Percentiles rank a stretch among this genome's conserved stretches.
phyloP scores from a whole-genome alignment of 2,113 vertebrate genomes.

The Pipa parva region DNA sequence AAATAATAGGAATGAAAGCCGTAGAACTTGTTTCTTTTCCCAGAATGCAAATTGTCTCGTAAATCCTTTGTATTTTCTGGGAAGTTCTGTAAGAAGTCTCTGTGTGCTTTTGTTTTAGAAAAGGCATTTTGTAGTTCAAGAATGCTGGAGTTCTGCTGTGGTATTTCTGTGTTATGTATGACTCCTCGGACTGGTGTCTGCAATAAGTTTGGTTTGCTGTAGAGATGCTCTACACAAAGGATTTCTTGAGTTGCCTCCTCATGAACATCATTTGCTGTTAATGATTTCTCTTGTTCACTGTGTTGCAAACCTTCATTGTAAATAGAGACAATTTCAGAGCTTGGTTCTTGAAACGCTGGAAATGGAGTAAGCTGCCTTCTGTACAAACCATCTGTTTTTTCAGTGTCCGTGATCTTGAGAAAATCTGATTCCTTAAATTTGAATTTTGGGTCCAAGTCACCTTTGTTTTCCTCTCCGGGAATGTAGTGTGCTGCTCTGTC shows the following conservation, averaged over 20 bases:
- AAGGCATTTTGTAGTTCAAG: slow-evolving; percentile 66
- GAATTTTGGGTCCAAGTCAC: background rate
- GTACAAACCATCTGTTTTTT: slow-evolving; percentile 51
- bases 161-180: slow-evolving; percentile 42
- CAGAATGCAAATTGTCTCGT: slow-evolving; percentile 56
- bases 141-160: slow-evolving; percentile 44
- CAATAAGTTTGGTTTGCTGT: background rate
- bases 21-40: slow-evolving; percentile 66
- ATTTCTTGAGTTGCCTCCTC: slow-evolving; percentile 19
- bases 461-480: background rate
- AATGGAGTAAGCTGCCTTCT: slow-evolving; percentile 44
- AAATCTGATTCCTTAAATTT: slow-evolving; percentile 8
- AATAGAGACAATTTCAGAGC: slow-evolving; percentile 38
- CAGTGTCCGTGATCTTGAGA: slow-evolving; percentile 52
- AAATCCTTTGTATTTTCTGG: slow-evolving; percentile 60
- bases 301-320: slow-evolving; percentile 46
- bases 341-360: slow-evolving; percentile 9
- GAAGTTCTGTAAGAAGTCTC: slow-evolving; percentile 51
- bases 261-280: slow-evolving; percentile 2
- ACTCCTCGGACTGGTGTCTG: slow-evolving; percentile 18
- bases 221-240: background rate
- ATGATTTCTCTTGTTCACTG: slow-evolving; percentile 43
- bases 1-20: slow-evolving; percentile 68
- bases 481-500: too few relatives aligned
- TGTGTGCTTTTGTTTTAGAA: slow-evolving; percentile 61